Percentiles rank a stretch among this genome's conserved stretches.
Conservation (phyloP, 64 coral and sea anemone genomes). For the Dendronephthya gigantea region DNA sequence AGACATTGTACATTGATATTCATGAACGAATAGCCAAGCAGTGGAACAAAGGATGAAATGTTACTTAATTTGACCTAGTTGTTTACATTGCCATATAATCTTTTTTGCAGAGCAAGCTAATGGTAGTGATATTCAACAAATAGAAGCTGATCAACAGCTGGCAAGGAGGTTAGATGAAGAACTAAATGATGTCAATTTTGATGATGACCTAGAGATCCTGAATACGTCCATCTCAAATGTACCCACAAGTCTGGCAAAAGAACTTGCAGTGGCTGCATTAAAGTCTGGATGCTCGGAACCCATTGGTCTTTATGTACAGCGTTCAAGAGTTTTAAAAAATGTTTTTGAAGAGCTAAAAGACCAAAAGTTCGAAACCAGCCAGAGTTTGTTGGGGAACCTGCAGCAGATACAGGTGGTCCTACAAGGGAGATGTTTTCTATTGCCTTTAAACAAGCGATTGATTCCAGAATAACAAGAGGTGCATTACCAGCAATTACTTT, state of each 20-base stretch:
- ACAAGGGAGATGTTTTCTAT: constrained; percentile 2
- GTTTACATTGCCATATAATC: neutral
- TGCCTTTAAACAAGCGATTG: neutral
- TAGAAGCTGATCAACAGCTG: neutral
- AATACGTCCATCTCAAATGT: neutral
- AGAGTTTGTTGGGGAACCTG: constrained; percentile 3
- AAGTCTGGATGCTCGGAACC: neutral
- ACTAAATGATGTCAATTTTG: neutral
- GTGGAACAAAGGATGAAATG: neutral
- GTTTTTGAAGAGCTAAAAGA: constrained; percentile 5
- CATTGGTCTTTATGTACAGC: neutral
- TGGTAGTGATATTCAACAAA: neutral
- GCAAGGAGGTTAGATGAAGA: neutral
- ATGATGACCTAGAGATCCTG: neutral
- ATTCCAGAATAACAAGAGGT: neutral
- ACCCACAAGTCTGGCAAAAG: neutral
- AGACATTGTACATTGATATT: too few relatives aligned
- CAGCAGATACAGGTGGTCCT: constrained; percentile 1
- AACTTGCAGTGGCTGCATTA: neutral
- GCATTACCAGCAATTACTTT: neutral
- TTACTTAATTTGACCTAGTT: neutral
- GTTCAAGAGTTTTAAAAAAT: neutral
- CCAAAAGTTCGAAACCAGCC: neutral
- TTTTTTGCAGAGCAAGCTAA: neutral
- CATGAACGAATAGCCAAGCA: too few relatives aligned